Conservation (phyloP, 2,797 vertebrate genomes). For the Staurois parvus region DNA sequence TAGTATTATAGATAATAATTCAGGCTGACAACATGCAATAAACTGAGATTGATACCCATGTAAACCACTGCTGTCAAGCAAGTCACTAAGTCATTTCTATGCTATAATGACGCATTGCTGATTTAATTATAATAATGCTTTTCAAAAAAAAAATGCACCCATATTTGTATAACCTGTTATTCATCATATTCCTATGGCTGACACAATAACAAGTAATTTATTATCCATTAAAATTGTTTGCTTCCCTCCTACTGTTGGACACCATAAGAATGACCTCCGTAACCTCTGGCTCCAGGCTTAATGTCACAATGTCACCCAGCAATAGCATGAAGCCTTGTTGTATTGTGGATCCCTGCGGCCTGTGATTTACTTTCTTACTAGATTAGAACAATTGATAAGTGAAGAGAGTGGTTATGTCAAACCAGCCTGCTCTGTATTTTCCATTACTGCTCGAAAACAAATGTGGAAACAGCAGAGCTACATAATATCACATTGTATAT, state of each 20-base stretch:
- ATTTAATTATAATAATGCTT: neutral
- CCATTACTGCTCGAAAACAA: conserved; percentile 61
- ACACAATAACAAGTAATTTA: neutral
- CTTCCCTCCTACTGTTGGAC: neutral
- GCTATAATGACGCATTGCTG: neutral
- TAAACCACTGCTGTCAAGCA: too few species aligned
- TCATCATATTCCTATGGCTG: too few species aligned
- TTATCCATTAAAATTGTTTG: neutral
- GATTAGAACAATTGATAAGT: conserved; percentile 58
- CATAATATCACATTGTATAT: conserved; percentile 61
- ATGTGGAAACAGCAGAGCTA: conserved; percentile 57
- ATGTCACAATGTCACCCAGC: conserved; percentile 27
- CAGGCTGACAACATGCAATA: too few species aligned
- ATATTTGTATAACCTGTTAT: too few species aligned
- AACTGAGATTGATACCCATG: too few species aligned
- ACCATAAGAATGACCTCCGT: neutral
- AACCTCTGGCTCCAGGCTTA: neutral
- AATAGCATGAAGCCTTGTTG: neutral
- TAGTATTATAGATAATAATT: too few species aligned
- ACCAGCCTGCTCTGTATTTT: conserved; percentile 59
- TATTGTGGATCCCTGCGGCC: conserved; percentile 13
- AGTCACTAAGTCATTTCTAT: neutral
- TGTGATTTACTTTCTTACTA: conserved; percentile 50
- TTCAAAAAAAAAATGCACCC: too few species aligned
- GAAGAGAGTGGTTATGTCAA: conserved; percentile 55